Evolutionary conservation across 2,888 invertebrate species (phyloP), one percentile per base, ranked within the genome.

Genomic region (Brachypalpus laphriformis): DNA sequence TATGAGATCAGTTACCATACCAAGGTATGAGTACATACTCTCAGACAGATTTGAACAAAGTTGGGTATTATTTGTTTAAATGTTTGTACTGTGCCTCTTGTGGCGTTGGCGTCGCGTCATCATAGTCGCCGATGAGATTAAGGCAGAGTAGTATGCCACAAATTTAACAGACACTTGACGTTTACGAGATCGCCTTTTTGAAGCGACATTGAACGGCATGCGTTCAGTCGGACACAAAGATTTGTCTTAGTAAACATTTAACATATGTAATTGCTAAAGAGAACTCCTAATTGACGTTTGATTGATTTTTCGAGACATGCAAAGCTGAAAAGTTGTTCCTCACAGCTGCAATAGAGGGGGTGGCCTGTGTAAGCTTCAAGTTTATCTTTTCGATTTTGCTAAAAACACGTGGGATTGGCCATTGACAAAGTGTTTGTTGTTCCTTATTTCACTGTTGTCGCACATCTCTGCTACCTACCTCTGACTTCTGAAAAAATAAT

Each of bases 201-300:
- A 65, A 77, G 22, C 59, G 82, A 77, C 66, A 51, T 54, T 45
- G 76, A 72, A 71, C 40, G 77, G 47, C 77, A 66, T 66, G 59
- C 72, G 37, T 59, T 71, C 66, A 61, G 54, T 72, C 66, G 56
- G 61, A 31, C 56, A 68, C 51, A 47, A 45, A 59, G 57, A 82
- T 82, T 82, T 77, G 59, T 82, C 54, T 70, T 25, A 9, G 28
- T 14, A 54, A 71, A 76, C 71, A 45, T 51, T 65, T 45, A 57
- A 34, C 65, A 72, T 51, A 31, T 77, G 68, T 70, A 42, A 71
- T 82, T 54, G 76, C 37, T 47, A 25, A 25, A 25, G 22, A 57
- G 57, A 59, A 65, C 65, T 56, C 42, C 56, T 34, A 37, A 61
- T 16, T 78, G 77, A 63, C 63, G 25, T 47, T 8, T 63, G 45